Evolutionary conservation across 2,888 invertebrate species (phyloP), one percentile per base, ranked within the genome.

Genomic region (Mythimna albipuncta): DNA sequence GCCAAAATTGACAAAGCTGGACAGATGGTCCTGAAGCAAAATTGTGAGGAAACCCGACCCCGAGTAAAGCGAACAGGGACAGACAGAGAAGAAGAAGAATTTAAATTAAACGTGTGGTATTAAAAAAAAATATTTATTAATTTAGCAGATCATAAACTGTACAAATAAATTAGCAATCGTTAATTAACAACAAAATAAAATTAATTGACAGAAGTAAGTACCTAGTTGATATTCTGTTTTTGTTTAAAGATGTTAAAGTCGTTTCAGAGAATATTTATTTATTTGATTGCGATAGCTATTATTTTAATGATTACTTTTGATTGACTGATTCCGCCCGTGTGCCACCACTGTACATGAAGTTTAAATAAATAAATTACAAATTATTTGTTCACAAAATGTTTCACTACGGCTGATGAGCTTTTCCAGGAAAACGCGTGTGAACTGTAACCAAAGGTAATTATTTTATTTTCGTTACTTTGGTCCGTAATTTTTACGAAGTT

Each of bases 221-320:
- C 16, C 10, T 21, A 38, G 6, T 52, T 64, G 7, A 35, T 41
- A 55, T 59, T 50, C 44, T 64, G 38, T 2, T 35, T 64, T 64
- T 16, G 26, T 38, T 64, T 64, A 11, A 11, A 59, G 35, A n/a
- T 9, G 26, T 44, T 50, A 2, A 0, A 50, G 26, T 62, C 4
- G n/a, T 57, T 61, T 68, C 21, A 16, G 5, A 44, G 32, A 55
- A 21, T 6, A 16, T 72, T 50, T 32, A 19, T 63, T 54, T 57
- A 63, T 59, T 67, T 35, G 10, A 67, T 38, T 50, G 11, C 11
- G 13, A 10, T 11, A 55, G 11, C 2, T 41, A 10, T 65, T 38
- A 32, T 52, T 47, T 54, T 13, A 67, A 64, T 57, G 11, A 19
- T 41, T 66, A 2, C 32, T 44, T 35, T 64, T 32, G 3, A 32